Evolutionary conservation across 2,113 vertebrate species (phyloP), one percentile per base, ranked within the genome.

Genomic region (Procapra przewalskii): DNA sequence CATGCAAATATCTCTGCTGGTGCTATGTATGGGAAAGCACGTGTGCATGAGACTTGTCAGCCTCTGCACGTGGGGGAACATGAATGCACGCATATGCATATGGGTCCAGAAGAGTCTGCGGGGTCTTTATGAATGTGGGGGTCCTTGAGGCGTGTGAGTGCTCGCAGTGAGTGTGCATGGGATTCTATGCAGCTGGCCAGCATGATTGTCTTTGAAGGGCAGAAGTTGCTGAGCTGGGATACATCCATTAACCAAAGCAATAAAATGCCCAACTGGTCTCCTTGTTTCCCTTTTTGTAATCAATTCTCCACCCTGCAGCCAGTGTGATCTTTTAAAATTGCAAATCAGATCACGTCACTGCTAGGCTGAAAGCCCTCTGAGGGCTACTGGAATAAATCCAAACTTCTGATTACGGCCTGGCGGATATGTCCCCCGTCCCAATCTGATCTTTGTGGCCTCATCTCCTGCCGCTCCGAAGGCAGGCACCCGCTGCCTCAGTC

Each of bases 321-420:
- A 90, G 31, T 81, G 14, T 1, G 27, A 90, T 75, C 92, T 96
- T 92, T 97, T 80, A 62, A 97, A 96, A 94, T 90, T 90, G 90
- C 75, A 77, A 88, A 95, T 94, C 91, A 90, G 67, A 62, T 79
- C 16, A 40, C 23, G 54, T 82, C 83, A 23, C 52, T 91, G 36
- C 83, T 75, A 86, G 57, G 80, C 91, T 81, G 90, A 89, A 90
- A 84, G 59, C 43, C n/a, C 89, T 96, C 67, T 57, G 3, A 55
- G 50, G 91, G 77, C 82, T 91, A 94, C 81, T 62, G 55, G 86
- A 96, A 60, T 91, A 71, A 92, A 57, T 88, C 50, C 94, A 75
- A 7, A 84, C 52, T 81, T 94, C 62, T 82, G 64, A 67, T 45
- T 36, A 3, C 7, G 50, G 71, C 71, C 45, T 90, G 36, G 50